A percentile compares a stretch with the other conserved stretches of the same genome.
These are phyloP conservation scores for Periophthalmodon schlosseri DNA, from an alignment of 2,113 vertebrate species.

Conservation along the genomic window DNA sequence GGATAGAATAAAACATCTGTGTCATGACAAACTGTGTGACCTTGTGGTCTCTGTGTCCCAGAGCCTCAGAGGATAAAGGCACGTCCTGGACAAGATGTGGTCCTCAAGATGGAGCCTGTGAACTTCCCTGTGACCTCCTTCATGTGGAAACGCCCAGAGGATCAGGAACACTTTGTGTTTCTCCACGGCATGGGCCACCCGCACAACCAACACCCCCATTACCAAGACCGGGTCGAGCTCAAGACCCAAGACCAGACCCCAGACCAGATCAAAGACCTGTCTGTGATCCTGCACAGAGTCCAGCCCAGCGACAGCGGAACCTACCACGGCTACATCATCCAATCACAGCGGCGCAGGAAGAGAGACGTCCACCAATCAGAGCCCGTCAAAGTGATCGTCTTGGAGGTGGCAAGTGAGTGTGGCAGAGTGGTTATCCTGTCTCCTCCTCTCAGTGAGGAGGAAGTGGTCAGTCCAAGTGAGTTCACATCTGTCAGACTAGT, in stretches of 20 bases:
- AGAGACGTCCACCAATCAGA: background rate
- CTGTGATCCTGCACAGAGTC: background rate
- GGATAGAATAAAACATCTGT: background rate
- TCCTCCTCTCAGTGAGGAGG: no score
- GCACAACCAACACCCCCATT: background rate
- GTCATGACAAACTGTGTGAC: background rate
- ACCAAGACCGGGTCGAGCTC: background rate
- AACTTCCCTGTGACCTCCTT: background rate
- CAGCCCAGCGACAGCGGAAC: background rate
- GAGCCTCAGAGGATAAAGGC: background rate
- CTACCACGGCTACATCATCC: background rate
- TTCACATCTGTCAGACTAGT: background rate
- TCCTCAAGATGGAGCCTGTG: background rate
- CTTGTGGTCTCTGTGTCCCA: background rate
- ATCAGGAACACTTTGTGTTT: background rate
- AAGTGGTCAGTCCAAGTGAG: background rate
- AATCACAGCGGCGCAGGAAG: background rate
- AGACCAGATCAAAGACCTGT: background rate
- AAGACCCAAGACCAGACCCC: background rate
- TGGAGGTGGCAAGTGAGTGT: background rate
- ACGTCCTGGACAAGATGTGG: background rate
- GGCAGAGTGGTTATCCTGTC: background rate
- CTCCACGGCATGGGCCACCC: slow-evolving; percentile 1
- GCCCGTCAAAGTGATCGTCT: background rate
- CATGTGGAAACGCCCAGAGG: background rate